Evolutionary conservation across 2,797 vertebrate genomes (phyloP).

Genomic region (Anomalospiza imberbis): DNA sequence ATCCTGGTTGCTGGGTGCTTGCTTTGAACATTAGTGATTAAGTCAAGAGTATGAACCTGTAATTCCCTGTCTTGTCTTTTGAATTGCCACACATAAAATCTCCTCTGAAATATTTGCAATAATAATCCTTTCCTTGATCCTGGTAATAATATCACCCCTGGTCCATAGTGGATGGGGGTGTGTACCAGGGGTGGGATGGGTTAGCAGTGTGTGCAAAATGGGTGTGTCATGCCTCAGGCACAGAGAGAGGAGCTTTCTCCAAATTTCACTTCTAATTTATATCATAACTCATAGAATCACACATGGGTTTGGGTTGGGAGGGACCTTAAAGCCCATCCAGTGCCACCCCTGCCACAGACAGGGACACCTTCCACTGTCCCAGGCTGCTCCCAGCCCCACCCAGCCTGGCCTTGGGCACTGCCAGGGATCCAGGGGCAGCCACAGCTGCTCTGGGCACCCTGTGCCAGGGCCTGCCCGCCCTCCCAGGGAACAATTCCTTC

Average conservation of each 20-base stretch:
- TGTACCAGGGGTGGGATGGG: background rate
- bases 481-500: background rate
- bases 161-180: fast-evolving
- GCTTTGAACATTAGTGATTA: background rate
- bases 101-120: background rate
- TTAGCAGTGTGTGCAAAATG: background rate
- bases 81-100: background rate
- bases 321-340: background rate
- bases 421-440: background rate
- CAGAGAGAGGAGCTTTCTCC: background rate
- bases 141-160: fast-evolving
- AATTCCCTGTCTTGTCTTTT: background rate
- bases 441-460: background rate
- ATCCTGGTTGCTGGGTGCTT: background rate
- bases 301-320: background rate
- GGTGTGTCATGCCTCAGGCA: background rate
- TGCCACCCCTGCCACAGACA: background rate
- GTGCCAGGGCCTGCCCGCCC: background rate
- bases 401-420: background rate
- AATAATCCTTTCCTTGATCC: background rate
- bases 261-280: background rate
- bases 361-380: background rate
- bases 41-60: background rate
- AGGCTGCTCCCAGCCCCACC: background rate
- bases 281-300: background rate